Evolutionary conservation across 2,888 invertebrate species (phyloP), one percentile per base, ranked within the genome.

Genomic region (Exocentrus adspersus): DNA sequence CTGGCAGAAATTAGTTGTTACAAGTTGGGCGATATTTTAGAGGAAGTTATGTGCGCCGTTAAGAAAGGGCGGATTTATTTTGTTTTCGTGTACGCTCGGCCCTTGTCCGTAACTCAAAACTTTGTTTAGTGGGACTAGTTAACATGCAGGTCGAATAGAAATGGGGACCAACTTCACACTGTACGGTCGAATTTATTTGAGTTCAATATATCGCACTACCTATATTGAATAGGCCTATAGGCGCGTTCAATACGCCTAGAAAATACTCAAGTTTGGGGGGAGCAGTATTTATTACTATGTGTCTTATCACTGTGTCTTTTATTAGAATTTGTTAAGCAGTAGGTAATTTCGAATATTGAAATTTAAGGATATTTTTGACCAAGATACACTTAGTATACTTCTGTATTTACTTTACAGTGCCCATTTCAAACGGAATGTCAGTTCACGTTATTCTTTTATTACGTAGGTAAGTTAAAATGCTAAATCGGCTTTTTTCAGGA

Each of bases 381-480:
- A 10, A 32, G 10, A 12, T 37, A 14, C 37, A 37, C n/a, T 37
- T 4, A n/a, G n/a, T n/a, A n/a, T 5, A 3, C 14, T 37, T 37
- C 14, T 37, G n/a, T 37, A 37, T 37, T 37, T 37, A 37, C 37
- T 37, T 37, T 37, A 28, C 19, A 53, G 42, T 53, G 41, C 19
- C 43, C 19, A 43, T 43, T 30, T 45, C 19, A 54, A n/a, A 24
- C 17, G 43, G 45, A n/a, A 54, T 43, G 42, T 53, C 53, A 43
- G 19, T 54, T n/a, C 43, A 42, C 43, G 45, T 54, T 54, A 54
- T 17, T 16, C 43, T 28, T 54, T 53, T 45, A 54, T 54, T 54
- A 43, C 16, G 7, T 17, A 17, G 0, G 7, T 17, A 17, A 0
- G 54, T 21, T 54, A 54, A 43, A 28, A 28, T 43, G 45, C 9